Conservation (phyloP, 2,888 invertebrate species). For the Drosophila gaucha region DNA sequence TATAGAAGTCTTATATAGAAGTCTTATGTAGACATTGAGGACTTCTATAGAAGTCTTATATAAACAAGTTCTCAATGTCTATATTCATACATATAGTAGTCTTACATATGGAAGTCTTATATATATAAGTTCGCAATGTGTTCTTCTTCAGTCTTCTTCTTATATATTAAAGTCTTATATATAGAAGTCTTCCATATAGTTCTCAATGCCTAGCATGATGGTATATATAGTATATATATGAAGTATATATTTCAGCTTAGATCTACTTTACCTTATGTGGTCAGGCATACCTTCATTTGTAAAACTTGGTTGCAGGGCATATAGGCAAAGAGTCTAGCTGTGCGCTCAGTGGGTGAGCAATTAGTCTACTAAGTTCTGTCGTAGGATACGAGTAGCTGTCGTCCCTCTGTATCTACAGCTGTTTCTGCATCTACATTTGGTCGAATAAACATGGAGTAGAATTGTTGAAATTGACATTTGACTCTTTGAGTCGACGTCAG, state of each 20-base stretch:
- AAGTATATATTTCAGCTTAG: neutral
- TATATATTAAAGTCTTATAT: too few species aligned
- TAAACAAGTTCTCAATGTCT: too few species aligned
- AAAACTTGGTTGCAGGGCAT: neutral
- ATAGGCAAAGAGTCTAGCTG: neutral
- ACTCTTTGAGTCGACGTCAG: neutral
- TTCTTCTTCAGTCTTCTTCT: too few species aligned
- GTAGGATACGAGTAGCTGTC: neutral
- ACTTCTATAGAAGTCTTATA: too few species aligned
- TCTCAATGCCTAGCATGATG: too few species aligned
- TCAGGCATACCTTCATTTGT: neutral
- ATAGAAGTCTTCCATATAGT: too few species aligned
- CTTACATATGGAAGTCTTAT: too few species aligned
- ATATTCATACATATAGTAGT: too few species aligned
- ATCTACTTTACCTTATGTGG: neutral
- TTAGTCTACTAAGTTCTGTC: neutral
- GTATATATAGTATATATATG: too few species aligned
- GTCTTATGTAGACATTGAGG: too few species aligned
- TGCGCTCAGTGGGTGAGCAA: neutral
- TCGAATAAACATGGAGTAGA: neutral
- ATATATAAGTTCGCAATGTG: too few species aligned
- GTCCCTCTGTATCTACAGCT: neutral
- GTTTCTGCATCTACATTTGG: neutral
- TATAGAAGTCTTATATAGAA: too few species aligned
- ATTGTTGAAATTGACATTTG: neutral